Evolutionary conservation across 2,888 invertebrate genomes (phyloP).

Genomic region (Shargacucullia verbasci): DNA sequence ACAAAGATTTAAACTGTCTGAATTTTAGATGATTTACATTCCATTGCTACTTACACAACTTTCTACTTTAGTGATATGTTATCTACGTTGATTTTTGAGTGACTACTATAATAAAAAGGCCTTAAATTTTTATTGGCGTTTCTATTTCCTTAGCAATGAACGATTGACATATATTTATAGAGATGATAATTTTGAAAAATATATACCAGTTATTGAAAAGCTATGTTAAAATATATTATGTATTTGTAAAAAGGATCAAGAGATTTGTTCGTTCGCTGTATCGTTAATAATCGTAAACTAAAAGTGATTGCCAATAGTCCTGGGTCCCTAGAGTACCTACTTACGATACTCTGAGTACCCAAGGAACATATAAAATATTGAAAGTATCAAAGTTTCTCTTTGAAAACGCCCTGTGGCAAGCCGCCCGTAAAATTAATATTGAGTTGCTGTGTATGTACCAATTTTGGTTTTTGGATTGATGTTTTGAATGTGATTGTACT

Average conservation of each 20-base stretch:
- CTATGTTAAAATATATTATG: neutral
- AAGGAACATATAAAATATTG: conserved; percentile 37
- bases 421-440: conserved; percentile 50
- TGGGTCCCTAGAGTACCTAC: conserved; percentile 34
- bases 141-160: too few relatives aligned
- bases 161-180: too few relatives aligned
- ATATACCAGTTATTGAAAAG: too few relatives aligned
- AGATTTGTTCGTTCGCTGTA: conserved; percentile 36
- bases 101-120: too few relatives aligned
- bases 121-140: too few relatives aligned
- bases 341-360: conserved; percentile 31
- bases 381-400: conserved; percentile 41
- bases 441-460: conserved; percentile 29
- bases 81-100: too few relatives aligned
- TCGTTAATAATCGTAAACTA: conserved; percentile 54
- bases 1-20: too few relatives aligned
- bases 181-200: too few relatives aligned
- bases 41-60: too few relatives aligned
- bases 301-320: conserved; percentile 48
- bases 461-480: conserved; percentile 33
- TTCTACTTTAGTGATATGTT: too few relatives aligned
- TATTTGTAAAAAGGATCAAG: conserved; percentile 29
- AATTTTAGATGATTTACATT: too few relatives aligned
- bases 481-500: conserved; percentile 20
- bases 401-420: conserved; percentile 36